phyloP scores from a whole-genome alignment of 2,888 invertebrate species.

The Kuschelorhynchus macadamiae region DNA sequence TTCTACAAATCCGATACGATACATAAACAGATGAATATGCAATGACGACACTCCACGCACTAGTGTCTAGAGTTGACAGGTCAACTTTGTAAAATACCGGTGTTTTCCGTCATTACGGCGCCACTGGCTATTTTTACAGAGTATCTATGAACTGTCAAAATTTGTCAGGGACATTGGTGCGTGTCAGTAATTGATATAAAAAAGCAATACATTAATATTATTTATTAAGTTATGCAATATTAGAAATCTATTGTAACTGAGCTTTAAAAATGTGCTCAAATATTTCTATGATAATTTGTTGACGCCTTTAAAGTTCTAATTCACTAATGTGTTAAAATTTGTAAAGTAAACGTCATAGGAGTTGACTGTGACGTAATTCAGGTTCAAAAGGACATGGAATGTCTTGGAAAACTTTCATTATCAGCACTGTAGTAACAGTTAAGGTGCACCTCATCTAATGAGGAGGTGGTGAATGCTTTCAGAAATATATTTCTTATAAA shows the following conservation, averaged over 20 bases:
- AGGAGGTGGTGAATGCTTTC: too few species aligned
- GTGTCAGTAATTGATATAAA: slow-evolving; percentile 41
- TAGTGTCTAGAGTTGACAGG: slow-evolving; percentile 69
- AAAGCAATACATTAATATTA: slow-evolving; percentile 25
- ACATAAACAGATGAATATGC: slow-evolving; percentile 77
- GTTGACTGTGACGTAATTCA: too few species aligned
- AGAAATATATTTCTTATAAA: too few species aligned
- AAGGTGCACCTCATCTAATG: too few species aligned
- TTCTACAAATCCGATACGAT: slow-evolving; percentile 88
- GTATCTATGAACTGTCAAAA: slow-evolving; percentile 56
- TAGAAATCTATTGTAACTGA: slow-evolving; percentile 66
- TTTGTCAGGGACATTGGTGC: slow-evolving; percentile 55
- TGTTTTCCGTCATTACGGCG: slow-evolving; percentile 59
- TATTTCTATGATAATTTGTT: neutral
- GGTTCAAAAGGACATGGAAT: too few species aligned
- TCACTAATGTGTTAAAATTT: too few species aligned
- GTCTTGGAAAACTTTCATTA: too few species aligned
- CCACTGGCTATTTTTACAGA: slow-evolving; percentile 59
- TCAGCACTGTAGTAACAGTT: too few species aligned
- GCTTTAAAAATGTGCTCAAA: slow-evolving; percentile 71
- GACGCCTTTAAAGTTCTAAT: too few species aligned
- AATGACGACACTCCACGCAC: slow-evolving; percentile 83
- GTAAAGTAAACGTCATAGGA: too few species aligned
- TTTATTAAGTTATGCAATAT: slow-evolving; percentile 67
- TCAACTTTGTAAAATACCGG: slow-evolving; percentile 59